These are phyloP conservation scores for Rotaria sp. DNA, from an alignment of 2,888 invertebrate genomes.

Conservation along the genomic window DNA sequence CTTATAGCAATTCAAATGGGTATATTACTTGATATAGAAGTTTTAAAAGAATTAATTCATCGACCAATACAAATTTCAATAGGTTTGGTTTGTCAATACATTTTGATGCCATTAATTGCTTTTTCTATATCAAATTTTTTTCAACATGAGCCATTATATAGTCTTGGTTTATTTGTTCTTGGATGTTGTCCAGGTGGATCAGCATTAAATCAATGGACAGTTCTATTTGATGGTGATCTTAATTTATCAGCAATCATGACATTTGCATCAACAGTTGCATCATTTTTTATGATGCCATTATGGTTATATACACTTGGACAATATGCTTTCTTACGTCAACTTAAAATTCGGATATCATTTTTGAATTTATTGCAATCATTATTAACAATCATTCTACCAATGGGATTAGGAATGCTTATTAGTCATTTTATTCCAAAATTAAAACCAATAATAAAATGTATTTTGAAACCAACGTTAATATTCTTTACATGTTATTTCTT, in stretches of 20 bases:
- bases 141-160: conserved; percentile 26
- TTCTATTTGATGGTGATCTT: conserved; percentile 39
- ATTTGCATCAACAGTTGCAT: conserved; percentile 32
- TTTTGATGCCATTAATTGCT: conserved; percentile 35
- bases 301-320: conserved; percentile 36
- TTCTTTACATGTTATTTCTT: conserved; percentile 30
- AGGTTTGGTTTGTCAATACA: conserved; percentile 35
- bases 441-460: neutral
- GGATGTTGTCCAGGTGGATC: conserved; percentile 34
- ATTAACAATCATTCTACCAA: conserved; percentile 26
- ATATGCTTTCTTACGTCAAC: neutral
- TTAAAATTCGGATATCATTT: conserved; percentile 35
- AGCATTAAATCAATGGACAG: conserved; percentile 38
- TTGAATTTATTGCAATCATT: conserved; percentile 21
- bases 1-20: conserved; percentile 36
- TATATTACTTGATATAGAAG: conserved; percentile 17
- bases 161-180: conserved; percentile 32
- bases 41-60: conserved; percentile 17
- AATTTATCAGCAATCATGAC: conserved; percentile 32
- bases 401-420: conserved; percentile 29
- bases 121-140: conserved; percentile 34
- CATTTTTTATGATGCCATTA: conserved; percentile 37
- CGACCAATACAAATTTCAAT: conserved; percentile 31
- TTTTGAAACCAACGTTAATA: conserved; percentile 21
- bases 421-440: conserved; percentile 30